These are phyloP conservation scores for Drosophila paulistorum DNA, from an alignment of 1,140 invertebrate genomes.

Conservation along the genomic window DNA sequence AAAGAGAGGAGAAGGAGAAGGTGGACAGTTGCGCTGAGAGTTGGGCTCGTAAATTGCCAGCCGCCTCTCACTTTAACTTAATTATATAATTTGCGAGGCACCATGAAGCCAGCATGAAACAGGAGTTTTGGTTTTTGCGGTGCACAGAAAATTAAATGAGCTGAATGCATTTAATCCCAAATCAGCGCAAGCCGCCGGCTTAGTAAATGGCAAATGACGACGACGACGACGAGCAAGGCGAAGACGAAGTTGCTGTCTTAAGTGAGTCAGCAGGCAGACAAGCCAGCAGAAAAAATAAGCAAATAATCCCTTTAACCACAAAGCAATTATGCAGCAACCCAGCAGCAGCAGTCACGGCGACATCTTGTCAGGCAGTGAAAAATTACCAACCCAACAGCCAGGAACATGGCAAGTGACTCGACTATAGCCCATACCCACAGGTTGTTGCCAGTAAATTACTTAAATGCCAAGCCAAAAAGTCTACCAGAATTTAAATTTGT, in stretches of 20 bases:
- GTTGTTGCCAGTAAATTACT: constrained; percentile 68
- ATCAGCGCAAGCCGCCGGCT: constrained; percentile 71
- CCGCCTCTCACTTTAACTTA: constrained; percentile 76
- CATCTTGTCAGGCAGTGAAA: constrained; percentile 74
- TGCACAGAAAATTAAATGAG: constrained; percentile 73
- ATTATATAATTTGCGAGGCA: constrained; percentile 74
- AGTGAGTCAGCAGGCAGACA: constrained; percentile 63
- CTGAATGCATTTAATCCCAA: constrained; percentile 78
- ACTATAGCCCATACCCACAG: constrained; percentile 43
- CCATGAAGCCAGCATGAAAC: constrained; percentile 15
- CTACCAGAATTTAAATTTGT: constrained; percentile 60
- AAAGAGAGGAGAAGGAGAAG: constrained; percentile 34
- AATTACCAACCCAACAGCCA: constrained; percentile 59
- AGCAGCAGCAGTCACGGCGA: constrained; percentile 40
- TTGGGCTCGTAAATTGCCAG: constrained; percentile 61
- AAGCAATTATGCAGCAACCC: constrained; percentile 74
- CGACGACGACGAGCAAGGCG: constrained; percentile 20
- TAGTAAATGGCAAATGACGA: constrained; percentile 42
- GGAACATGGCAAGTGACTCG: background rate
- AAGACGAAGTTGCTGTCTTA: constrained; percentile 46
- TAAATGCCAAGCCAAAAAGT: constrained; percentile 64
- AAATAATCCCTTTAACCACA: constrained; percentile 73
- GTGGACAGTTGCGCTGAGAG: constrained; percentile 22
- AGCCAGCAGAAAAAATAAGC: constrained; percentile 44
- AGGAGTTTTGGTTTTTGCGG: constrained; percentile 38